Percentiles rank a stretch among this genome's conserved stretches.
phyloP scores from a whole-genome alignment of 2,888 invertebrate species.

The Diaphora mendica region DNA sequence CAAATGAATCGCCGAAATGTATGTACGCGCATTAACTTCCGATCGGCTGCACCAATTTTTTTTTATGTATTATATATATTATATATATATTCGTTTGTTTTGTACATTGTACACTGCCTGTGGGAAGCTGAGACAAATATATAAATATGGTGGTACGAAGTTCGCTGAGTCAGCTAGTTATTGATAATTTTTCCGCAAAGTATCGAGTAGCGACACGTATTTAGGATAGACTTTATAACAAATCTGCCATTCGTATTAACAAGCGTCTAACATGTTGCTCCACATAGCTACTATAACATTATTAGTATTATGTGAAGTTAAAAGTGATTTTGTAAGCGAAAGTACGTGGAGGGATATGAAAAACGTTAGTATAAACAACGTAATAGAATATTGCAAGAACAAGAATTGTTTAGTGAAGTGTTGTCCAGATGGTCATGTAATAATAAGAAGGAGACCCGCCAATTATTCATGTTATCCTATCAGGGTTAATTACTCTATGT shows the following conservation, averaged over 20 bases:
- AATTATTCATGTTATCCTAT: not conserved
- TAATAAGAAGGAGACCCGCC: not conserved
- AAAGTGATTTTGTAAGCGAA: not conserved
- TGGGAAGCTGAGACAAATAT: too few relatives aligned
- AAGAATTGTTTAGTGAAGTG: slow-evolving; percentile 18
- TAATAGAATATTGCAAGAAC: slow-evolving; percentile 14
- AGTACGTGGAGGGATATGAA: not conserved
- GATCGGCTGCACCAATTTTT: too few relatives aligned
- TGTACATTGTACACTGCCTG: too few relatives aligned
- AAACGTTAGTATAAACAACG: slow-evolving; percentile 4
- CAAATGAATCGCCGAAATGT: too few relatives aligned
- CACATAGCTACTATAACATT: slow-evolving; percentile 1
- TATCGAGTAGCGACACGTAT: too few relatives aligned
- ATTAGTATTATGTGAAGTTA: slow-evolving; percentile 6
- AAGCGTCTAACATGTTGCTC: slow-evolving; percentile 8
- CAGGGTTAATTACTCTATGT: not conserved
- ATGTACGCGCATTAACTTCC: too few relatives aligned
- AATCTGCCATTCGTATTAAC: not conserved
- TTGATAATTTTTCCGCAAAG: not conserved
- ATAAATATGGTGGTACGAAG: too few relatives aligned
- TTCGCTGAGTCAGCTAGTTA: not conserved
- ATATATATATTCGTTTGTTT: too few relatives aligned
- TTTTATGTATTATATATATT: too few relatives aligned
- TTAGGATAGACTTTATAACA: not conserved
- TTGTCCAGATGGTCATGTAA: slow-evolving; percentile 4